These are phyloP conservation scores for Petrocephalus microphthalmus DNA, from an alignment of 2,113 vertebrate genomes.

Conservation along the genomic window DNA sequence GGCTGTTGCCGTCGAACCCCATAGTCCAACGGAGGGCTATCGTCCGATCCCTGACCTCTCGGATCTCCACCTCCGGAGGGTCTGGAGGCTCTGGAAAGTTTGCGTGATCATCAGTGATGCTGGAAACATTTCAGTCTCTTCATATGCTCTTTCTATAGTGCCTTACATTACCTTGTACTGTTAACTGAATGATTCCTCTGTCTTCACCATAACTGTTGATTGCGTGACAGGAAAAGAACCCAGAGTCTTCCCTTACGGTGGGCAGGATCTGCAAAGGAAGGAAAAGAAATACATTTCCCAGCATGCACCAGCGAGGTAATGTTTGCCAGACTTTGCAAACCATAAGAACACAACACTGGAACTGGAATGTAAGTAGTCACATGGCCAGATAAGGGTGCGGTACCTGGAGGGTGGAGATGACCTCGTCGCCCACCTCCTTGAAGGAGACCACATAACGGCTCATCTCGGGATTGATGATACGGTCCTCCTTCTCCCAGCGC, in stretches of 20 bases:
- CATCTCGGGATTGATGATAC: conserved; percentile 96
- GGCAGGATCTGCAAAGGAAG: conserved; percentile 79
- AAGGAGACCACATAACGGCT: conserved; percentile 89
- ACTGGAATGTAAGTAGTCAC: not conserved
- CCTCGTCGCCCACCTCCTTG: conserved; percentile 89
- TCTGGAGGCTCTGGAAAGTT: conserved; percentile 78
- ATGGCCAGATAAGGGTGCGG: not conserved
- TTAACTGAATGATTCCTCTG: conserved; percentile 95
- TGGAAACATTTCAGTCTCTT: not conserved
- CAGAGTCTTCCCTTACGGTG: conserved; percentile 92
- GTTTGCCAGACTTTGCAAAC: not conserved
- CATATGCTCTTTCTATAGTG: not conserved
- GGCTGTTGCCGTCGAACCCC: conserved; percentile 97
- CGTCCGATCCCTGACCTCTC: conserved; percentile 88
- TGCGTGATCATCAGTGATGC: not conserved
- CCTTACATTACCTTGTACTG: conserved; percentile 81
- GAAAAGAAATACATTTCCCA: conserved; percentile 28
- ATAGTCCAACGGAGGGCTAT: conserved; percentile 97
- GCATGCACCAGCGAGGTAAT: not conserved
- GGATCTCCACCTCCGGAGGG: conserved; percentile 91
- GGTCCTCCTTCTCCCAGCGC: conserved; percentile 97
- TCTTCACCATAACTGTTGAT: conserved; percentile 98
- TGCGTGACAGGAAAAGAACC: conserved; percentile 97
- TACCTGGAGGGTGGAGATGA: conserved; percentile 89
- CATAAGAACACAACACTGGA: not conserved